Evolutionary conservation across 2,888 invertebrate genomes (phyloP).

Genomic region (Athetis lepigone): DNA sequence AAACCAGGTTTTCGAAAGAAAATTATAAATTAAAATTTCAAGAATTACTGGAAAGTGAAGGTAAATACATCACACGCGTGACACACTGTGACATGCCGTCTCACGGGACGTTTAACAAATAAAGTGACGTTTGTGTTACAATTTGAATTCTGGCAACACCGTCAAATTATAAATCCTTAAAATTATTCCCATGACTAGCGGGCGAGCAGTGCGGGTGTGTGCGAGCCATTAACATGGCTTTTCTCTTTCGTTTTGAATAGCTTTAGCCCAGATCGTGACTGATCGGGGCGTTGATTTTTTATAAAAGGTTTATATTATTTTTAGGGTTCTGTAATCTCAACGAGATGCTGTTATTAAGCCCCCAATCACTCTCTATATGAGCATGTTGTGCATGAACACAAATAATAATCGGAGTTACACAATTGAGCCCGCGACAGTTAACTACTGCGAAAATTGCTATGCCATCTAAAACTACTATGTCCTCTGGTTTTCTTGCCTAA

Average conservation of each 20-base stretch:
- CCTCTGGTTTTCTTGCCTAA: too few relatives aligned
- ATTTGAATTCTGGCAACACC: not conserved
- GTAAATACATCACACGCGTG: conserved; percentile 19
- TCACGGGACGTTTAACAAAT: conserved; percentile 27
- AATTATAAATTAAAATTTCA: conserved; percentile 3
- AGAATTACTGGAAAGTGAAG: conserved; percentile 8
- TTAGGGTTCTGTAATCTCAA: not conserved
- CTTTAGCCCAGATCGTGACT: conserved; percentile 7
- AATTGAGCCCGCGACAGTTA: too few relatives aligned
- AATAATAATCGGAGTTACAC: too few relatives aligned
- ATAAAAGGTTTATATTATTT: conserved; percentile 3
- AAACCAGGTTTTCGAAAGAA: conserved; percentile 15
- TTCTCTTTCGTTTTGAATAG: conserved; percentile 1
- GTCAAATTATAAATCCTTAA: conserved; percentile 16
- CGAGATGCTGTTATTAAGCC: too few relatives aligned
- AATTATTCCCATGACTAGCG: conserved; percentile 33
- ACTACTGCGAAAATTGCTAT: too few relatives aligned
- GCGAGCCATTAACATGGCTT: conserved; percentile 29
- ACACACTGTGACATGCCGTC: conserved; percentile 19
- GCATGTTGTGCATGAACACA: too few relatives aligned
- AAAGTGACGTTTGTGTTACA: conserved; percentile 13
- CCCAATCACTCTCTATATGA: too few relatives aligned
- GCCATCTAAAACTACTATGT: too few relatives aligned
- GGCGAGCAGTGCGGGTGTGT: conserved; percentile 33
- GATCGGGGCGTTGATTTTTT: not conserved